Conservation (phyloP, 2,113 vertebrate genomes). For the Puma concolor region DNA sequence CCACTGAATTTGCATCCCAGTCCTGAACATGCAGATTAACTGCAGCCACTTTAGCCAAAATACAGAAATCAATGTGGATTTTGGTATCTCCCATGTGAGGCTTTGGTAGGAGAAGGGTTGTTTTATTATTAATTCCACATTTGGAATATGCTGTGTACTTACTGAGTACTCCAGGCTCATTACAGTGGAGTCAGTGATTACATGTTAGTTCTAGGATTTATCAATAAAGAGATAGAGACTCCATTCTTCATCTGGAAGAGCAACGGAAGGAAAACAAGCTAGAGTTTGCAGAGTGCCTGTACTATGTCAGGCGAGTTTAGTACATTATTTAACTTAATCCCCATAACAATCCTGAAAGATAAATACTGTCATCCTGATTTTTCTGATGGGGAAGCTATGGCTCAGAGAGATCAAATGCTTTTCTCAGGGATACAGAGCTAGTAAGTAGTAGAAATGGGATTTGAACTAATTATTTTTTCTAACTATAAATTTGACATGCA, state of each 20-base stretch:
- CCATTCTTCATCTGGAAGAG: background rate
- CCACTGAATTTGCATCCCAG: background rate
- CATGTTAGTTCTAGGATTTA: background rate
- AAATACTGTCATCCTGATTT: background rate
- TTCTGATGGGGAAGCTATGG: background rate
- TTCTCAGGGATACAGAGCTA: background rate
- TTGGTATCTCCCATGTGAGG: background rate
- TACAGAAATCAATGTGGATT: background rate
- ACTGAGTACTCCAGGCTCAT: background rate
- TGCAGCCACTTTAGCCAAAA: background rate
- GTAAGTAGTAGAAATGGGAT: background rate
- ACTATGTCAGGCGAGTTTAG: background rate
- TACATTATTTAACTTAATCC: background rate
- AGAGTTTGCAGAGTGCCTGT: background rate
- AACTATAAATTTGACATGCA: conserved; percentile 9
- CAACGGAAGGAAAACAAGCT: background rate
- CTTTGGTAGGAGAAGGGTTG: conserved; percentile 67
- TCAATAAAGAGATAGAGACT: background rate
- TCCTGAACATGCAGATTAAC: background rate
- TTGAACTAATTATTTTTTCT: conserved; percentile 18
- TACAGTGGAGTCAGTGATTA: background rate
- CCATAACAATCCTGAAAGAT: background rate
- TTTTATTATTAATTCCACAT: conserved; percentile 47
- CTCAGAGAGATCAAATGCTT: background rate
- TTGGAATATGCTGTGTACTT: background rate